Evolutionary conservation across 2,888 invertebrate species (phyloP).

Genomic region (Nasonia oneida): DNA sequence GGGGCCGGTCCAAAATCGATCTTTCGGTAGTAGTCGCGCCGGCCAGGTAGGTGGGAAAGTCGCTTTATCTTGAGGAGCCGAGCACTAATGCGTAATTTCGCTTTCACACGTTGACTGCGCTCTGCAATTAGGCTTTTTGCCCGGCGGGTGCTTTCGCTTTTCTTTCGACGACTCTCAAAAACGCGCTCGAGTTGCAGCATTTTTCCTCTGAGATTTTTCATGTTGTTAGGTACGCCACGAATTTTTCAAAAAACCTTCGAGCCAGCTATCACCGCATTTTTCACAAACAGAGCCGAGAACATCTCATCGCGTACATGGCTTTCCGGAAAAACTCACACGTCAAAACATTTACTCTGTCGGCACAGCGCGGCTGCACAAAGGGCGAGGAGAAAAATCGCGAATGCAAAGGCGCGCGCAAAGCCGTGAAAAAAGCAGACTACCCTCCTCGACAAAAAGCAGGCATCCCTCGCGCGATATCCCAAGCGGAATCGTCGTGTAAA

Average conservation of each 20-base stretch:
- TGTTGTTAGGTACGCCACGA: neutral
- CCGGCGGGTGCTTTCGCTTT: constrained; percentile 9
- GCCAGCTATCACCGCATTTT: neutral
- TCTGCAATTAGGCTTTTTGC: constrained; percentile 52
- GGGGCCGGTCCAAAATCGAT: constrained; percentile 54
- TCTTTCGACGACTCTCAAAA: neutral
- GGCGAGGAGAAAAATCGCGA: constrained; percentile 44
- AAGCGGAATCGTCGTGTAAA: constrained; percentile 50
- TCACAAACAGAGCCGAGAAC: neutral
- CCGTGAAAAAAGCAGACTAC: constrained; percentile 25
- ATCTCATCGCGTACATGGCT: neutral
- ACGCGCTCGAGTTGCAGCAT: neutral
- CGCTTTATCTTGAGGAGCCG: constrained; percentile 35
- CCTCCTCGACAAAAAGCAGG: constrained; percentile 16
- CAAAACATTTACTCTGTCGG: constrained; percentile 45
- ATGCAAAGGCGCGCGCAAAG: constrained; percentile 36
- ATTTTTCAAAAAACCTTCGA: neutral
- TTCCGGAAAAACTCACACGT: constrained; percentile 42
- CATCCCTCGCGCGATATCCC: constrained; percentile 3
- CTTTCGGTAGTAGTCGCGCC: constrained; percentile 37
- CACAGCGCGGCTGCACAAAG: neutral
- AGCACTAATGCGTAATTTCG: constrained; percentile 43
- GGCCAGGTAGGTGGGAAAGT: constrained; percentile 29
- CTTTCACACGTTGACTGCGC: constrained; percentile 48
- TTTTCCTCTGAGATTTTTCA: neutral